phyloP scores from a whole-genome alignment of 2,888 invertebrate genomes.

The Thecophora atra region DNA sequence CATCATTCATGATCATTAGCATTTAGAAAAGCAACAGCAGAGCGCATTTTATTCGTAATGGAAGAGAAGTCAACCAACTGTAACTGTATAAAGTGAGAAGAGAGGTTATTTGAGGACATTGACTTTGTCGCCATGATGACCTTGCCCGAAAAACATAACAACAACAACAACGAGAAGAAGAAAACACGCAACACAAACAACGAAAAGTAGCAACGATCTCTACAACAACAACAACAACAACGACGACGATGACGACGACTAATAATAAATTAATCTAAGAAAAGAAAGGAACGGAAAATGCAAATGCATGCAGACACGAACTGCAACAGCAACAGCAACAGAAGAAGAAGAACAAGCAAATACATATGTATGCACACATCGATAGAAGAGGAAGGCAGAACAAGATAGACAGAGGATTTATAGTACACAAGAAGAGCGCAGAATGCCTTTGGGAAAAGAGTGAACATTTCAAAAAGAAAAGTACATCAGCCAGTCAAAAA shows the following conservation, averaged over 20 bases:
- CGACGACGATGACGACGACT: conserved; percentile 5
- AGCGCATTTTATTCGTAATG: too few species aligned
- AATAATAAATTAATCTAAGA: conserved; percentile 7
- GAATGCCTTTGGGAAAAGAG: not conserved
- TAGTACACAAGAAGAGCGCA: not conserved
- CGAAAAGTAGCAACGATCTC: conserved; percentile 30
- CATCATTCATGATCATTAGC: not conserved
- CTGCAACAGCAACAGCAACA: not conserved
- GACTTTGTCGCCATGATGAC: conserved; percentile 66
- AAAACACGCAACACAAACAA: conserved; percentile 30
- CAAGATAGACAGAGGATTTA: conserved; percentile 3
- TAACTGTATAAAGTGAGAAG: conserved; percentile 27
- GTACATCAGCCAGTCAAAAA: too few species aligned
- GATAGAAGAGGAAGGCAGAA: too few species aligned
- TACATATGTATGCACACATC: too few species aligned
- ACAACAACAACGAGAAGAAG: too few species aligned
- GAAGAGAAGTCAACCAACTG: conserved; percentile 9
- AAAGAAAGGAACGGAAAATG: conserved; percentile 16
- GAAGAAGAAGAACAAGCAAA: too few species aligned
- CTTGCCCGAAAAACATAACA: conserved; percentile 67
- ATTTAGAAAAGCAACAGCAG: conserved; percentile 20
- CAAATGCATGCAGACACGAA: conserved; percentile 14
- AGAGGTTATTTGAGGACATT: conserved; percentile 66
- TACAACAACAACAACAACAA: conserved; percentile 35
- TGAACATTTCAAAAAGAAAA: not conserved